Evolutionary conservation across 2,888 invertebrate species (phyloP).

Genomic region (Andricus curvator): DNA sequence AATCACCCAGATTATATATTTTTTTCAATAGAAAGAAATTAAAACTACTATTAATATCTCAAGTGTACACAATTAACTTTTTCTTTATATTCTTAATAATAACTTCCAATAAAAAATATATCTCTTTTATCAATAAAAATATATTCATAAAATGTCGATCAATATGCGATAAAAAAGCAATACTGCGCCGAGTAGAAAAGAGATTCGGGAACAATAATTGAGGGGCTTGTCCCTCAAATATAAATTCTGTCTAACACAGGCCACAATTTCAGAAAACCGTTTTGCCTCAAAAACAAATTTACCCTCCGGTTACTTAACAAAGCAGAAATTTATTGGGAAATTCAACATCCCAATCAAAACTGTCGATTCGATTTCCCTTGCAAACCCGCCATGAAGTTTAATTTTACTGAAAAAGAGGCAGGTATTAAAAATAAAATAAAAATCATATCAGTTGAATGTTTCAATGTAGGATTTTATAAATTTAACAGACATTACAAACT

Average conservation of each 20-base stretch:
- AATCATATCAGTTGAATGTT: background rate
- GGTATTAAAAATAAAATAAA: background rate
- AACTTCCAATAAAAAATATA: too few relatives aligned
- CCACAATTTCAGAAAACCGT: constrained; percentile 10
- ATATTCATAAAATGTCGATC: too few relatives aligned
- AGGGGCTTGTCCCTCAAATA: background rate
- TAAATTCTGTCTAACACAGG: background rate
- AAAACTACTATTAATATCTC: too few relatives aligned
- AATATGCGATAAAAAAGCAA: too few relatives aligned
- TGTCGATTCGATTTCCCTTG: constrained; percentile 8
- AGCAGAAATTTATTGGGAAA: constrained; percentile 17
- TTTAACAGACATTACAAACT: too few relatives aligned
- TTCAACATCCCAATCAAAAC: constrained; percentile 24
- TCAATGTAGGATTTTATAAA: too few relatives aligned
- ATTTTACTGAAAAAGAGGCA: background rate
- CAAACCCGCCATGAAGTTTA: background rate
- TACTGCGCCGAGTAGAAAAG: background rate
- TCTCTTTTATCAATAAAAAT: too few relatives aligned
- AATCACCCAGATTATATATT: too few relatives aligned
- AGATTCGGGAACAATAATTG: background rate
- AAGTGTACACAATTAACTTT: too few relatives aligned
- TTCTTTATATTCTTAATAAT: too few relatives aligned
- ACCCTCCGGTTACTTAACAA: background rate
- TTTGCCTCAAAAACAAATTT: constrained; percentile 1
- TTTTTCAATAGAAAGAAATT: too few relatives aligned